phyloP scores from a whole-genome alignment of 2,113 vertebrate genomes.

The Columba janthina region DNA sequence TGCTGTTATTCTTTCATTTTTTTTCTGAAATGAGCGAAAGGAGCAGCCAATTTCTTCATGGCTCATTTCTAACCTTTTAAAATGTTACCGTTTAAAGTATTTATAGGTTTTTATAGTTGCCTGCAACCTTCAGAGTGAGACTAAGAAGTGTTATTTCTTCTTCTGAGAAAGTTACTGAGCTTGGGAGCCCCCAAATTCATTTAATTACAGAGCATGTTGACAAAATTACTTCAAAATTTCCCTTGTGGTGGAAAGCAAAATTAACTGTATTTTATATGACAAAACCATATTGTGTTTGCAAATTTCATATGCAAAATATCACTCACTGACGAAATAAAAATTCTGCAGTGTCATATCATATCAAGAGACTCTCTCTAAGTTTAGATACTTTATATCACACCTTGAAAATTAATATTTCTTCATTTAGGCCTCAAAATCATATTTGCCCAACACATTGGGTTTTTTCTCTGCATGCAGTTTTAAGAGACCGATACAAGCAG shows the following conservation, averaged over 20 bases:
- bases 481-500: neutral
- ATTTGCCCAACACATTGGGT: neutral
- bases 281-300: conserved; percentile 32
- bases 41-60: conserved; percentile 14
- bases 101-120: conserved; percentile 1
- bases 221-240: conserved; percentile 60
- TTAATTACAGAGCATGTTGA: conserved; percentile 45
- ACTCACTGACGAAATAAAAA: conserved; percentile 28
- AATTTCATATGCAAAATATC: conserved; percentile 27
- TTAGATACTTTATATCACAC: neutral
- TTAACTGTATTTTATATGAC: conserved; percentile 52
- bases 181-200: conserved; percentile 27
- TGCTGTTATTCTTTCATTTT: neutral
- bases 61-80: conserved; percentile 44
- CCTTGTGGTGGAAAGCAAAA: conserved; percentile 19
- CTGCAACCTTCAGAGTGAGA: conserved; percentile 33
- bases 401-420: neutral
- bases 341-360: neutral
- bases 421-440: neutral
- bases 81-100: neutral
- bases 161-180: neutral
- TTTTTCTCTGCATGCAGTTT: neutral
- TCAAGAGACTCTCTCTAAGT: neutral
- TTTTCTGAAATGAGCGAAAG: conserved; percentile 6
- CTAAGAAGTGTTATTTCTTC: conserved; percentile 31